These are phyloP conservation scores for Cyclophora albipunctata DNA, from an alignment of 2,888 invertebrate genomes.

Conservation along the genomic window DNA sequence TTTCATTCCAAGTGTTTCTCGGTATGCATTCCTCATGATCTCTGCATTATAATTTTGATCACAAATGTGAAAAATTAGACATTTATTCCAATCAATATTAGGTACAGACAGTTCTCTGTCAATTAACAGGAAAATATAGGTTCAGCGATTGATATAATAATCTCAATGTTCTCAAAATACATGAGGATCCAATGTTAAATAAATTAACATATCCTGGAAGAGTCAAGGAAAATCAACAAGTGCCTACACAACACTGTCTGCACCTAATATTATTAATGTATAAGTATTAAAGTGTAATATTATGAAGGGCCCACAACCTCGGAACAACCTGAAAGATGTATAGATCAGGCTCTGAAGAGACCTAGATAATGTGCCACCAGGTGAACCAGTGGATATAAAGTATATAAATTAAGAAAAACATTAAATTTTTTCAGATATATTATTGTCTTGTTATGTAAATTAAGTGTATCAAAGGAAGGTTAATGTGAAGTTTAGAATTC, in stretches of 20 bases:
- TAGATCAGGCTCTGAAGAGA: constrained; percentile 45
- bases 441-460: constrained; percentile 76
- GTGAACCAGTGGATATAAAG: constrained; percentile 68
- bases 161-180: constrained; percentile 18
- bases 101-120: constrained; percentile 51
- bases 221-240: constrained; percentile 17
- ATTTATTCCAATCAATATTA: constrained; percentile 44
- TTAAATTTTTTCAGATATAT: constrained; percentile 75
- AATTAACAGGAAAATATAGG: constrained; percentile 48
- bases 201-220: constrained; percentile 13
- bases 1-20: constrained; percentile 19
- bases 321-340: constrained; percentile 48
- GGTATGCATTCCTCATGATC: constrained; percentile 26
- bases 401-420: constrained; percentile 70
- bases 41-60: constrained; percentile 19
- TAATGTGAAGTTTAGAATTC: constrained; percentile 51
- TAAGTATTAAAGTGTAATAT: constrained; percentile 47
- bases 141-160: constrained; percentile 19
- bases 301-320: constrained; percentile 45
- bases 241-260: constrained; percentile 43
- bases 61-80: constrained; percentile 38
- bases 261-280: constrained; percentile 45
- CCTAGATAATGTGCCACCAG: constrained; percentile 51
- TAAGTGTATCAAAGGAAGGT: constrained; percentile 69
- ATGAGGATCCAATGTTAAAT: constrained; percentile 5